Base-by-base conservation (phyloP, 2,113 vertebrate genomes). In the Ammodramus savannarum region DNA sequence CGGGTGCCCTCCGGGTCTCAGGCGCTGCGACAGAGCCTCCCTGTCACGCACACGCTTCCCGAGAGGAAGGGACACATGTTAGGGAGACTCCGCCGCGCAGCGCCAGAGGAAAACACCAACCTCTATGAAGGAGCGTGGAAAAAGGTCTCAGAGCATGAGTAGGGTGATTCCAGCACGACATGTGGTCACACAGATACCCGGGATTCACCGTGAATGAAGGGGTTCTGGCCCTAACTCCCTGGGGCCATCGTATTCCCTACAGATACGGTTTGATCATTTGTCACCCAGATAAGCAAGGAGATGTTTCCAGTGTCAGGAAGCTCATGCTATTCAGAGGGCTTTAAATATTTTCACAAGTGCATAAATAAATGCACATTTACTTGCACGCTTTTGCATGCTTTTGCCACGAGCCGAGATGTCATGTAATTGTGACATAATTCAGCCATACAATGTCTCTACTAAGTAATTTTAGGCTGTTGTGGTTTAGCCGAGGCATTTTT, bases 1-100 rank as follows among this genome's bases (percentile, higher is more conserved):
- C 7, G 11, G 8, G 21, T 4, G 8, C 32, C 29, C 16, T 22
- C 20, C 4, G 27, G 2, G 17, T 71, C n/a, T 10, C 51, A 6
- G 68, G 8, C 19, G 32, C 44, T 1, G 39, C 10, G 0, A 1
- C 18, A 0, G 8, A 17, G 39, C 19, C 22, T 43, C 6, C 32
- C 19, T 38, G 0, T 3, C 29, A 0, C 2, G 5, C 38, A 3
- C n/a, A 4, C 0, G 1, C 48, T 48, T 25, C 48, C 3, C 6
- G 6, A 10, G 49, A 8, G 39, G 11, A 13, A 7, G 49, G 4
- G 16, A 39, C 25, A 0, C 0, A 4, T 6, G 6, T 0, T 9
- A 29, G 10, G 19, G 13, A 43, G 7, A 2, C 23, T 26, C 29
- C 1, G 1, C 19, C 3, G 4, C 17, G 46, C 43, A 31, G 58